Evolutionary conservation across 2,113 vertebrate species (phyloP), one percentile per base, ranked within the genome.

Genomic region (Chauna torquata): DNA sequence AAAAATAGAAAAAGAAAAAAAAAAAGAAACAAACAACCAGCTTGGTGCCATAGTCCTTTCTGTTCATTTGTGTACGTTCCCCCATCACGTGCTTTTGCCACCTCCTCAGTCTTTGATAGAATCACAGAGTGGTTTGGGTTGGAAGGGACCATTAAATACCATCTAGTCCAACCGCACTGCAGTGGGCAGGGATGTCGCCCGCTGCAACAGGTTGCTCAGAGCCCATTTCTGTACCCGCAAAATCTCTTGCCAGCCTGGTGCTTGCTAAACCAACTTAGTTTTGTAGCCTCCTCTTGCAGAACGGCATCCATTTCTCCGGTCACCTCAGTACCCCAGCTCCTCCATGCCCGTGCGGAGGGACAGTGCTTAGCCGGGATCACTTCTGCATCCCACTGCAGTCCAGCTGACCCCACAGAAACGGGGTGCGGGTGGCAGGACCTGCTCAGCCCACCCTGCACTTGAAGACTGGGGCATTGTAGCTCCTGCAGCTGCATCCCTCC

Each of bases 221-320:
- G 59, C 59, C 16, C 22, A 16, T 5, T 27, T 40, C 61, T 64
- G 16, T 64, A 28, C 58, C 58, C 22, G 24, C 24, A 36, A 9
- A 24, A 61, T 40, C 54, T 55, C 54, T 27, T 30, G 28, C 16
- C 54, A 55, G 54, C 54, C 54, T 8, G 54, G 8, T 30, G 40
- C 25, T 27, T 64, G 36, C 61, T 25, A 18, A 17, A 28, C 59
- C 16, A 11, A 28, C 7, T 74, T 47, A 12, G 20, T 13, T 82
- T 70, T 65, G 23, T 42, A 40, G 55, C 24, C 36, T 81, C 2
- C 50, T 47, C 50, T 77, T 71, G 22, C 30, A 49, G 58, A 77
- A 22, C 11, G 1, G 2, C 25, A 12, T 66, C 64, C 8, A 1
- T 49, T 1, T 1, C 71, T 54, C 72, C 1, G 0, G 30, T 79